A percentile compares a stretch with the other conserved stretches of the same genome.
phyloP scores from a whole-genome alignment of 2,113 vertebrate genomes.

The Centrocercus urophasianus region DNA sequence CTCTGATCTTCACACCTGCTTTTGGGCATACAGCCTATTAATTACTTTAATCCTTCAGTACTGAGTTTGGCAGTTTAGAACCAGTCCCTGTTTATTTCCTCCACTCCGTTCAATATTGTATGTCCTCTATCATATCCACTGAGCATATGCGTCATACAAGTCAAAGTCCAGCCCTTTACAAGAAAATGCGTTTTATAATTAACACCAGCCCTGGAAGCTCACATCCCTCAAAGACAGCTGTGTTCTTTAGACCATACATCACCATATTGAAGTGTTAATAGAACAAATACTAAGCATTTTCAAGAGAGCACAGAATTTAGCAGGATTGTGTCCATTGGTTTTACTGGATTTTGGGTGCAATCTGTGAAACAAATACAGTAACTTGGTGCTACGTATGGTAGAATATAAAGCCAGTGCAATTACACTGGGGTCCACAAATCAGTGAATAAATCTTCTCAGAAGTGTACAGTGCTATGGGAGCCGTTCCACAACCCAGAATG shows the following conservation, averaged over 20 bases:
- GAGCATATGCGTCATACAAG: background rate
- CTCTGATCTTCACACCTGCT: background rate
- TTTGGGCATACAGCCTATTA: background rate
- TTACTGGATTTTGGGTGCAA: background rate
- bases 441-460: background rate
- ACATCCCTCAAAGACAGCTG: background rate
- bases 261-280: background rate
- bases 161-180: background rate
- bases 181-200: background rate
- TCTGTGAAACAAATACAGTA: background rate
- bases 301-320: background rate
- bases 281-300: background rate
- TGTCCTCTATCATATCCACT: background rate
- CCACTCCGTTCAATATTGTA: background rate
- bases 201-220: background rate
- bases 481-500: background rate
- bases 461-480: background rate
- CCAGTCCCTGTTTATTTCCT: background rate
- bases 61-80: background rate
- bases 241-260: background rate
- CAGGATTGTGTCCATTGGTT: background rate
- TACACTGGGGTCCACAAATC: background rate
- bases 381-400: background rate
- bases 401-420: background rate
- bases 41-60: background rate